Evolutionary conservation across 1,140 invertebrate genomes (phyloP).

Genomic region (Pomacea maculata): DNA sequence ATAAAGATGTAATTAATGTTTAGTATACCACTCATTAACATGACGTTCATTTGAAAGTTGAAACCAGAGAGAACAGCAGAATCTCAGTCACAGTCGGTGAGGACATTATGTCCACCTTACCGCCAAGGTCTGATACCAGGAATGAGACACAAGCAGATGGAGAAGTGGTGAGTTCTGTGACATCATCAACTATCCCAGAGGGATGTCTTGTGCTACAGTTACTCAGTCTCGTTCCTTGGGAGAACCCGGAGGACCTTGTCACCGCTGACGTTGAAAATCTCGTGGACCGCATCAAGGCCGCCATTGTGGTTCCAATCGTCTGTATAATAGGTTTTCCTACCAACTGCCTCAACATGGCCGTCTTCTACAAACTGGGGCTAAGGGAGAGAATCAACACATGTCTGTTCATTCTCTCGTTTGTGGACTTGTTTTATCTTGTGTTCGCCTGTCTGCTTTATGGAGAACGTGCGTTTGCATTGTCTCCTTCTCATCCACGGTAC

Average conservation of each 20-base stretch:
- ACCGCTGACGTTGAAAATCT: not conserved
- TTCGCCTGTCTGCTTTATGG: not conserved
- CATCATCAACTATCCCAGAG: too few species aligned
- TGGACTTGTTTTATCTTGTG: not conserved
- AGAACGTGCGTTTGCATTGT: not conserved
- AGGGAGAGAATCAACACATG: slow-evolving; percentile 13
- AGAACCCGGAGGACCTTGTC: not conserved
- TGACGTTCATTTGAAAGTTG: too few species aligned
- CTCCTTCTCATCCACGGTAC: not conserved
- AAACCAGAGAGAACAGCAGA: too few species aligned
- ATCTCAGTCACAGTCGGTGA: too few species aligned
- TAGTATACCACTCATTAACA: too few species aligned
- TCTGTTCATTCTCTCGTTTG: slow-evolving; percentile 10
- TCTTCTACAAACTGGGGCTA: slow-evolving; percentile 7
- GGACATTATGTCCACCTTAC: too few species aligned
- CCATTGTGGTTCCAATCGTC: not conserved
- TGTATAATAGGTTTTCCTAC: not conserved
- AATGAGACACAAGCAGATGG: too few species aligned
- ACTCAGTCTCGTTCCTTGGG: not conserved
- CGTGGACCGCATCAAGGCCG: not conserved
- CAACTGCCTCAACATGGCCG: slow-evolving; percentile 16
- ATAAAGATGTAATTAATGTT: too few species aligned
- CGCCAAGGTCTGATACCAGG: too few species aligned
- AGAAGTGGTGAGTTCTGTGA: too few species aligned
- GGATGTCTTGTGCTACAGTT: slow-evolving; percentile 4